Evolutionary conservation across 2,797 vertebrate genomes (phyloP).

Genomic region (Chelonia mydas): DNA sequence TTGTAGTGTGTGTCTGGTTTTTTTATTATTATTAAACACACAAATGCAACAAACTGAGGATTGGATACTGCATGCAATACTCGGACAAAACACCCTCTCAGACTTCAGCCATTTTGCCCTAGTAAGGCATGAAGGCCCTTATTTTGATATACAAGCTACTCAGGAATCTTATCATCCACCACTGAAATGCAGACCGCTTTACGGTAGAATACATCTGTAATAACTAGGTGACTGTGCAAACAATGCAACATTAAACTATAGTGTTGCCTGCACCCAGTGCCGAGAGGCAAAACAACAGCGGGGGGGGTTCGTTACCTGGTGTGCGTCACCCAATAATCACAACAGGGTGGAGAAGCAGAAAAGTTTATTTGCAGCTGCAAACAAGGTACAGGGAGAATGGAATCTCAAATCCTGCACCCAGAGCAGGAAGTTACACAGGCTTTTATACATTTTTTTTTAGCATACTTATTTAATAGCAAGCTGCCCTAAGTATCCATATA

Average conservation of each 20-base stretch:
- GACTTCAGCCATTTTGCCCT: not conserved
- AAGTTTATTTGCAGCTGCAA: no score
- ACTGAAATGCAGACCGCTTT: not conserved
- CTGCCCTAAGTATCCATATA: no score
- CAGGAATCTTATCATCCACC: not conserved
- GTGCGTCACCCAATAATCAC: no score
- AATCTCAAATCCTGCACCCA: no score
- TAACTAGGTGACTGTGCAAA: not conserved
- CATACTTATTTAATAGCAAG: no score
- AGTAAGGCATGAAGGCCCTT: not conserved
- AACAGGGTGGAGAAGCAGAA: no score
- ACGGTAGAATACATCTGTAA: not conserved
- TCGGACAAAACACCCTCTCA: not conserved
- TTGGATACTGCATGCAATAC: not conserved
- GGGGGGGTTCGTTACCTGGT: no score
- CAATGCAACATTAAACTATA: not conserved
- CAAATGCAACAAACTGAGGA: not conserved
- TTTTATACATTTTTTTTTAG: no score
- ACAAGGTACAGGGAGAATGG: no score
- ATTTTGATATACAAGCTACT: not conserved
- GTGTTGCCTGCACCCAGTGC: no score
- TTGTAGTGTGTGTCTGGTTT: not conserved
- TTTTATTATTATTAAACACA: not conserved
- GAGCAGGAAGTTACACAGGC: no score
- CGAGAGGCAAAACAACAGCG: no score